Evolutionary conservation across 2,113 vertebrate genomes (phyloP), one percentile per base, ranked within the genome.

Genomic region (Butastur rufipennis): DNA sequence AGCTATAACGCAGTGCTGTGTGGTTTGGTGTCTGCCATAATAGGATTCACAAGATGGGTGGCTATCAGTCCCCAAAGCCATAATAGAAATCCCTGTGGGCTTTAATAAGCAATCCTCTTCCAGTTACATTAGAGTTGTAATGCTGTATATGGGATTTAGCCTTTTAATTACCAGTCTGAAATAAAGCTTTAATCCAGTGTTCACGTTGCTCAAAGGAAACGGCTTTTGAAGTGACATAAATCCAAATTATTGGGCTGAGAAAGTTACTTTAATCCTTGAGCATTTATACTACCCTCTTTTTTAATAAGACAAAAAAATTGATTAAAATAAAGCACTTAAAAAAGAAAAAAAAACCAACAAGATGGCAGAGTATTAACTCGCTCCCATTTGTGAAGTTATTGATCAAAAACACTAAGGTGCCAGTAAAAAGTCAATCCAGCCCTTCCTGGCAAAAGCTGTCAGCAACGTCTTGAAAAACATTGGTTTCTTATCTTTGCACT

Each of bases 101-200:
- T 96, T 50, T 96, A 95, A 98, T 94, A 80, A 96, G 87, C 93
- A 97, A 96, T 97, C 80, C 82, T 97, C 89, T 91, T 97, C 91
- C 95, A 95, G 34, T 79, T 66, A 27, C 90, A 78, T 96, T 97
- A 96, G 48, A 93, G 94, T 56, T 88, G 72, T 97, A 98, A 98
- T 95, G 66, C 56, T 82, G 32, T 83, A 79, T 68, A 96, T 91
- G 80, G 63, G 92, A 96, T 97, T 97, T 96, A 94, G 88, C 72
- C 75, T 97, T 97, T 98, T 97, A 98, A 98, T 98, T 98, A 96
- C n/a, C 79, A 94, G 58, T 52, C 58, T 84, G 16, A 70, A 90
- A 93, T 88, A 93, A 86, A 90, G 77, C 71, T 93, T 95, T 96
- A 97, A 97, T 96, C 87, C 52, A 89, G 90, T 85, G 81, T 72